Conservation (phyloP, 2,888 invertebrate species). For the Andrena bucephala region DNA sequence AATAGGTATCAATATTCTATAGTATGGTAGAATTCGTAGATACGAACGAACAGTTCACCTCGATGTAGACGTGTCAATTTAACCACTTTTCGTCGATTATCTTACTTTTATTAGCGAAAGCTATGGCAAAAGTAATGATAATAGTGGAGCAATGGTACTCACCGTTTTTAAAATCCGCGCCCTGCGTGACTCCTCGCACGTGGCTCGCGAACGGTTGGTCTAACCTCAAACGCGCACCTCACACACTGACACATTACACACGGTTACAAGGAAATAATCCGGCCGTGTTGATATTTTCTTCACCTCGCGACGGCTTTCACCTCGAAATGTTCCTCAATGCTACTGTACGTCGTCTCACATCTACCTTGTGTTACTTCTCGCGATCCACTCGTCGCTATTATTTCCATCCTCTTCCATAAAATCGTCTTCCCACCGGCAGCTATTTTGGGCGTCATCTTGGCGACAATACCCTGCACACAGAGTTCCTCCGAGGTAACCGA, state of each 20-base stretch:
- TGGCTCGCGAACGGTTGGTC: slow-evolving; percentile 30
- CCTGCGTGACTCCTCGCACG: slow-evolving; percentile 19
- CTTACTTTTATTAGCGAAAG: too few relatives aligned
- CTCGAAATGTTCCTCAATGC: slow-evolving; percentile 27
- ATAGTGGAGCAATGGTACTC: slow-evolving; percentile 22
- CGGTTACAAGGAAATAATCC: background rate
- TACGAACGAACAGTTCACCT: background rate
- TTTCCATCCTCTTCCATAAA: background rate
- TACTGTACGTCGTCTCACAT: background rate
- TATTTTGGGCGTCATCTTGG: slow-evolving; percentile 27
- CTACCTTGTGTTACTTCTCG: background rate
- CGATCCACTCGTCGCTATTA: background rate
- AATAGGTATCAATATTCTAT: background rate
- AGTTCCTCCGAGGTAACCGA: background rate
- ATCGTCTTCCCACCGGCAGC: background rate
- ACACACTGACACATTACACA: slow-evolving; percentile 29
- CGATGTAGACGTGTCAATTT: too few relatives aligned
- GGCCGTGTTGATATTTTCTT: background rate
- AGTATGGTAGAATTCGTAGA: background rate
- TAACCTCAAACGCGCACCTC: slow-evolving; percentile 47
- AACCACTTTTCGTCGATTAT: too few relatives aligned
- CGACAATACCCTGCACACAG: background rate
- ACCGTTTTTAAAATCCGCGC: slow-evolving; percentile 50
- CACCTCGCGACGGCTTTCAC: slow-evolving; percentile 9
- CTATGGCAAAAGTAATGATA: too few relatives aligned